Conservation (phyloP, 2,797 vertebrate genomes). For the Melanotaenia parkinsoni region DNA sequence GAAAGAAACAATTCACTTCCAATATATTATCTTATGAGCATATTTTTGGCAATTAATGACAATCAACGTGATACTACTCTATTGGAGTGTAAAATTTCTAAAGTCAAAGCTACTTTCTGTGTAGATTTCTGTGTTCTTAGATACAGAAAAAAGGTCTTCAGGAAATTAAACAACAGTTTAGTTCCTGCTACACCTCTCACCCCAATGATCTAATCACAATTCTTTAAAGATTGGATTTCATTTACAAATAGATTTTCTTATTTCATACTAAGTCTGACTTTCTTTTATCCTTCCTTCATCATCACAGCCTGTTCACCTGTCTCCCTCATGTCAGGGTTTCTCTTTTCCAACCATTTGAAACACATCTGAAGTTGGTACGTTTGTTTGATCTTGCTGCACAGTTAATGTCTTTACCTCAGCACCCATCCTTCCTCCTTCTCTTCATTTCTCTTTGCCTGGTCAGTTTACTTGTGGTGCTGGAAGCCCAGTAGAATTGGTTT, state of each 20-base stretch:
- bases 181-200: not conserved
- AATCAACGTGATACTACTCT: too few species aligned
- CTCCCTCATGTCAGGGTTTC: constrained; percentile 24
- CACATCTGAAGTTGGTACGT: constrained; percentile 47
- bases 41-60: too few species aligned
- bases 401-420: constrained; percentile 37
- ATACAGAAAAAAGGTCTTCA: too few species aligned
- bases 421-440: constrained; percentile 18
- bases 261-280: not conserved
- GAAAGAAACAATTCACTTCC: not conserved
- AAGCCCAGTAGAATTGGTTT: constrained; percentile 53
- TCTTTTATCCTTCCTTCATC: not conserved
- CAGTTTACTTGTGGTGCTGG: constrained; percentile 49
- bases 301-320: constrained; percentile 9
- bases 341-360: constrained; percentile 38
- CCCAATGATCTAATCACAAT: not conserved
- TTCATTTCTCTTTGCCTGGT: constrained; percentile 31
- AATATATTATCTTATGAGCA: not conserved
- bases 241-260: not conserved
- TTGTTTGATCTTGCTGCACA: constrained; percentile 54
- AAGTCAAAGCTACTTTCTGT: too few species aligned
- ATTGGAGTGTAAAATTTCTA: too few species aligned
- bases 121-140: too few species aligned
- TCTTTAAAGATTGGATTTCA: not conserved
- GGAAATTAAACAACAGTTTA: not conserved